phyloP scores from a whole-genome alignment of 2,888 invertebrate genomes.

The Drosophila macrospina region DNA sequence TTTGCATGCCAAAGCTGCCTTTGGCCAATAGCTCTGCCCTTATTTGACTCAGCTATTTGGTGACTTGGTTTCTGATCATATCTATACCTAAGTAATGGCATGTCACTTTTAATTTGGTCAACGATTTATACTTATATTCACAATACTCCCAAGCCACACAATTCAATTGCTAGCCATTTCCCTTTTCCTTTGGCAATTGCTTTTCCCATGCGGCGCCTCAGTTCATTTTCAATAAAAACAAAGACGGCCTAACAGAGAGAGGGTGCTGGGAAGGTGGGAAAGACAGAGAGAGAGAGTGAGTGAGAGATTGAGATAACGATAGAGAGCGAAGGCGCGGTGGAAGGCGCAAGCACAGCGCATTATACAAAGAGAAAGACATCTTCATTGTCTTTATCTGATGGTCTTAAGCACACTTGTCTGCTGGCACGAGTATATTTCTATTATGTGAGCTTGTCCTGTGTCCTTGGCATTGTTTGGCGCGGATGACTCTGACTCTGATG shows the following conservation, averaged over 20 bases:
- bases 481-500: not conserved
- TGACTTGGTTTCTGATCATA: slow-evolving; percentile 31
- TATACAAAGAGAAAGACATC: slow-evolving; percentile 37
- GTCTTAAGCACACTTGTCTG: slow-evolving; percentile 46
- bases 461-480: slow-evolving; percentile 27
- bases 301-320: too few relatives aligned
- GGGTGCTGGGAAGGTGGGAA: not conserved
- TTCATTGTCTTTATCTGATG: slow-evolving; percentile 62
- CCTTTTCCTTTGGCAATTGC: slow-evolving; percentile 4
- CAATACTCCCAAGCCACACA: slow-evolving; percentile 1
- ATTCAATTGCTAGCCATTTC: not conserved
- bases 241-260: slow-evolving; percentile 15
- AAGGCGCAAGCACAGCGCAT: slow-evolving; percentile 1
- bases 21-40: slow-evolving; percentile 50
- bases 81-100: slow-evolving; percentile 70
- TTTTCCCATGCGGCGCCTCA: slow-evolving; percentile 19
- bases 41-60: slow-evolving; percentile 10
- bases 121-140: slow-evolving; percentile 66
- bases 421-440: slow-evolving; percentile 23
- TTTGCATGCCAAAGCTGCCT: slow-evolving; percentile 46
- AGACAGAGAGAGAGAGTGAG: not conserved
- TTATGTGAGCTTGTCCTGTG: slow-evolving; percentile 24
- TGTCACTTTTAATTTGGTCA: slow-evolving; percentile 78
- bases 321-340: too few relatives aligned
- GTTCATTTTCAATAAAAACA: slow-evolving; percentile 65